Evolutionary conservation across 2,797 vertebrate species (phyloP), one percentile per base, ranked within the genome.

Genomic region (Sebastes taczanowskii): DNA sequence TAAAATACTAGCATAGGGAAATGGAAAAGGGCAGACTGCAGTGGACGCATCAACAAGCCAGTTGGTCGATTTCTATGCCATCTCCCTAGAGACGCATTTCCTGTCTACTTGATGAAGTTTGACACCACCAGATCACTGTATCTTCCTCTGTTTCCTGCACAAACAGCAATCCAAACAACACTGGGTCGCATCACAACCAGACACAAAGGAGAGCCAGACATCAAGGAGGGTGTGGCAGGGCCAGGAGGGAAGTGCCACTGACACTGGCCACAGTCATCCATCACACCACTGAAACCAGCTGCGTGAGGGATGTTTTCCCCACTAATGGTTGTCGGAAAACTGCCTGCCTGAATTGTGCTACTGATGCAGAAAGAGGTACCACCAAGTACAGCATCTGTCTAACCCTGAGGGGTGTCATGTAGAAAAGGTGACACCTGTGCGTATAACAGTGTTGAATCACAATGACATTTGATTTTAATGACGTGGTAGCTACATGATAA

Each of bases 181-280:
- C 25, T 35, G 69, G n/a, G 55, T 16, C 9, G 32, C 35, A 61
- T 60, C 67, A 32, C 65, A 25, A 70, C 9, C 72, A 90, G 82
- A 91, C 91, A 94, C 91, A 93, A 90, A 94, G 90, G 65, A 77
- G 53, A 88, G 75, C 16, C 81, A 78, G 85, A 42, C 78, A 87
- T 64, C 78, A 14, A 68, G 74, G 89, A 95, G 94, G 95, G 94
- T 94, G 95, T 87, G 94, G 94, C 89, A 18, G 53, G 4, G 67
- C 69, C 89, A 74, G 80, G 80, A 85, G 87, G 79, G 74, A 84
- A 80, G 46, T 74, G 88, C 38, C 88, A 87, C 63, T 30, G 82
- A 79, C 82, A 74, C 75, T 52, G 75, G 60, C 77, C 72, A 27
- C 42, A 22, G 69, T 71, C 74, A 84, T 71, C 84, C 76, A 88